A percentile compares a stretch with the other conserved stretches of the same genome.
phyloP scores from a whole-genome alignment of 2,797 vertebrate species.

The Lutjanus campechanus region DNA sequence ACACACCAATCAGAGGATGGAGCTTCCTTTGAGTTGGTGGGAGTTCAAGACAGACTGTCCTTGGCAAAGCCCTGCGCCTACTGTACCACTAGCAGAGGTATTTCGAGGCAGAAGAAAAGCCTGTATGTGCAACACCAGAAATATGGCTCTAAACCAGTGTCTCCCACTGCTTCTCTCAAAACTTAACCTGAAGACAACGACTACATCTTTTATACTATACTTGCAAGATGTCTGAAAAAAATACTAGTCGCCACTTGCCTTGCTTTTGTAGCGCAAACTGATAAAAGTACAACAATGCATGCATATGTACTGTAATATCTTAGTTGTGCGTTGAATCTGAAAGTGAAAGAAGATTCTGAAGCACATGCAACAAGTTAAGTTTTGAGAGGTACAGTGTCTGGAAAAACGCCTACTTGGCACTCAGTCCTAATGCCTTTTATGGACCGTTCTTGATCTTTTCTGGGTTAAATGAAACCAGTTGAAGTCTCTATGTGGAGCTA shows the following conservation, averaged over 20 bases:
- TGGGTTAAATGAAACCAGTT: not conserved
- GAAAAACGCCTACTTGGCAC: constrained; percentile 6
- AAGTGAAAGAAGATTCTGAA: constrained; percentile 55
- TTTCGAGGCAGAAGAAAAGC: constrained; percentile 34
- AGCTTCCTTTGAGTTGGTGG: constrained; percentile 64
- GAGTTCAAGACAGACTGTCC: constrained; percentile 41
- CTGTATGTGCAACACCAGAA: not conserved
- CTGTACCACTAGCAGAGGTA: constrained; percentile 12
- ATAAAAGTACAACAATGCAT: constrained; percentile 79
- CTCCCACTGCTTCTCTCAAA: constrained; percentile 75
- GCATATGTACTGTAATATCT: constrained; percentile 76
- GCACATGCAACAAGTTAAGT: constrained; percentile 55
- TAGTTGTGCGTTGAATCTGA: constrained; percentile 74
- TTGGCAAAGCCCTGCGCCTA: constrained; percentile 42
- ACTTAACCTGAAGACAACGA: constrained; percentile 65
- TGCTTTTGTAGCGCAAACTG: constrained; percentile 79
- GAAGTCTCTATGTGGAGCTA: not conserved
- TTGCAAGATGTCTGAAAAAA: constrained; percentile 78
- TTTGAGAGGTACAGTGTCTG: constrained; percentile 50
- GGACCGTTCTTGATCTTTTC: not conserved
- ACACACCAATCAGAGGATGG: constrained; percentile 60
- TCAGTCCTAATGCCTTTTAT: not conserved
- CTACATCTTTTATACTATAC: constrained; percentile 61
- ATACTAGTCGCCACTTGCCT: constrained; percentile 77
- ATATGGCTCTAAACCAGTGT: constrained; percentile 30